These are phyloP conservation scores for Bombylius discolor DNA, from an alignment of 2,888 invertebrate species.

Conservation along the genomic window DNA sequence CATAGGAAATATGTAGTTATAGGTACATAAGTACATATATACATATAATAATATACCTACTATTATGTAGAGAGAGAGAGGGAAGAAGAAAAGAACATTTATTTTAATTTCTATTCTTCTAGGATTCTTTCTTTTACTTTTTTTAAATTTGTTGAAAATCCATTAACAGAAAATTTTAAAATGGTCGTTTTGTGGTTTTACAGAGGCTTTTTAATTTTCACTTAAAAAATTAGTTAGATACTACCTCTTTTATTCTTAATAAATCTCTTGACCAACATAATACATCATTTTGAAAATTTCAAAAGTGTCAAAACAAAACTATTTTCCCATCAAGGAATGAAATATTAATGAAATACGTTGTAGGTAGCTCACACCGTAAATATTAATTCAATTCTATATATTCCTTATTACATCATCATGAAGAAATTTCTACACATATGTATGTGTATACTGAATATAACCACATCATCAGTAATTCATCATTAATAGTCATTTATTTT, in stretches of 20 bases:
- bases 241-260: slow-evolving; percentile 5
- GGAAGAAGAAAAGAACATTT: no score
- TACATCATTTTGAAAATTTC: slow-evolving; percentile 7
- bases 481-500: neutral
- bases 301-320: slow-evolving; percentile 10
- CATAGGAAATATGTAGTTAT: neutral
- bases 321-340: slow-evolving; percentile 6
- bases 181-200: neutral
- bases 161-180: neutral
- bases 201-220: neutral
- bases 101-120: no score
- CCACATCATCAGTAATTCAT: no score
- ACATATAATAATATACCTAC: neutral
- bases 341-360: slow-evolving; percentile 6
- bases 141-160: no score
- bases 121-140: no score
- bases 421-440: neutral
- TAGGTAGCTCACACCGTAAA: neutral
- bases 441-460: neutral
- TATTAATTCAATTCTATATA: no score
- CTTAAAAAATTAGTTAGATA: slow-evolving; percentile 4
- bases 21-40: neutral
- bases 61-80: no score
- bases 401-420: no score
- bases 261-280: slow-evolving; percentile 7